phyloP scores from a whole-genome alignment of 53 echinoderm and acorn worm genomes.

The Luidia sarsii region DNA sequence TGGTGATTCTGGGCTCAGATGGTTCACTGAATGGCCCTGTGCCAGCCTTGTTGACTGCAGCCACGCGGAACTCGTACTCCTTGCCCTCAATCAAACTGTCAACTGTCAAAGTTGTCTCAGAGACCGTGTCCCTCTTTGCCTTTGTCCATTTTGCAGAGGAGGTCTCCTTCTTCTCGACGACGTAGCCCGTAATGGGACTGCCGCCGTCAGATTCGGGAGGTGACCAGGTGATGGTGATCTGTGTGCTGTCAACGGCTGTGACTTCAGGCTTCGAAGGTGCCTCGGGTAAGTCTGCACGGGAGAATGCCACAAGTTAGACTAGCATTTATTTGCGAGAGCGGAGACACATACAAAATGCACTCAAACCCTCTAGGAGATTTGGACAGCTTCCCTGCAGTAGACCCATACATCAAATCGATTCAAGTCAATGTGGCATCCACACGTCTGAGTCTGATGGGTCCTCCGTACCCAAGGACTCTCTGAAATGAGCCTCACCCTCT shows the following conservation, averaged over 20 bases:
- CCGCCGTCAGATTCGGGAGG: slow-evolving; percentile 77
- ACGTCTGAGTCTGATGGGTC: too few relatives aligned
- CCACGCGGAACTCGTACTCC: slow-evolving; percentile 72
- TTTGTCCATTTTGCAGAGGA: slow-evolving; percentile 71
- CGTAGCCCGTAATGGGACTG: slow-evolving; percentile 69
- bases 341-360: too few relatives aligned
- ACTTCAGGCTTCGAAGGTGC: slow-evolving; percentile 75
- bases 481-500: too few relatives aligned
- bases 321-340: too few relatives aligned
- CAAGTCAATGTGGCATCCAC: too few relatives aligned
- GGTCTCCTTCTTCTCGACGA: slow-evolving; percentile 72
- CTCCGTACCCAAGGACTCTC: too few relatives aligned
- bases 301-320: too few relatives aligned
- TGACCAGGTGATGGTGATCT: slow-evolving; percentile 77
- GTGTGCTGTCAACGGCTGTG: slow-evolving; percentile 63
- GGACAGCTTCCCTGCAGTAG: too few relatives aligned
- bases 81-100: slow-evolving; percentile 62
- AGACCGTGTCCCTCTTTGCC: slow-evolving; percentile 52
- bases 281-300: slow-evolving; percentile 10
- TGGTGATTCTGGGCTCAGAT: slow-evolving; percentile 62
- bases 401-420: too few relatives aligned
- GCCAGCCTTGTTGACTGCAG: slow-evolving; percentile 80
- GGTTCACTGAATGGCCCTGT: slow-evolving; percentile 72
- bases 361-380: too few relatives aligned
- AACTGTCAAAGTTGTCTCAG: slow-evolving; percentile 61